Evolutionary conservation across 2,888 invertebrate genomes (phyloP), one percentile per base, ranked within the genome.

Genomic region (Drosophila recens): DNA sequence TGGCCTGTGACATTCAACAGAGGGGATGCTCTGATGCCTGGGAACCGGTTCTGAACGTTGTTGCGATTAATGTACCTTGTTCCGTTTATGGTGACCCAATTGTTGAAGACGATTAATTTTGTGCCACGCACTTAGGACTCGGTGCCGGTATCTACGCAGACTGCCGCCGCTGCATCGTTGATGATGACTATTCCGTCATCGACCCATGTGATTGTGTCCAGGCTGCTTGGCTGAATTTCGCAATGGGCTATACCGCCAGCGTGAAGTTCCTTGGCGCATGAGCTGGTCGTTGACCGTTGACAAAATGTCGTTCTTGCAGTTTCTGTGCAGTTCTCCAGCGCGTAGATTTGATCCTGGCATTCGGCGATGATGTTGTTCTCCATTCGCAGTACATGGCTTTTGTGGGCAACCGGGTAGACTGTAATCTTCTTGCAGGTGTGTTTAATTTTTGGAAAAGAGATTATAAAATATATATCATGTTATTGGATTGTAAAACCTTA

Each of bases 401-500:
- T 1, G 23, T 23, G 23, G 23, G 5, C 23, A 8, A 53, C 40
- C 3, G 42, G 33, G 17, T 27, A 43, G 8, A 54, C 17, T 8
- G 17, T 43, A 15, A 49, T 15, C 42, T 56, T 57, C 5, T n/a
- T 46, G 33, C 56, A 57, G 11, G 1, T 27, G 17, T 38, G 36
- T 38, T 38, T 38, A 38, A 10, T 13, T 38, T 38, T 11, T 10
- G 36, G 36, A 38, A 38, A 38, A 38, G 1, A 27, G 17, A 64
- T 17, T 27, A 17, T 17, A 17, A 17, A 17, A 17, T 17, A 17
- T 17, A 17, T 17, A 17, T 17, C 17, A 17, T 17, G 17, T 17
- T 56, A 5, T 11, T 36, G 36, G 56, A 56, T 5, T 56, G 54
- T 2, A 64, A 34, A 5, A 56, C 56, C 27, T 65, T 64, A 3